Percentiles rank a stretch among this genome's conserved stretches.
Evolutionary conservation across 1,140 invertebrate genomes (phyloP).

Genomic region (Halictus rubicundus): DNA sequence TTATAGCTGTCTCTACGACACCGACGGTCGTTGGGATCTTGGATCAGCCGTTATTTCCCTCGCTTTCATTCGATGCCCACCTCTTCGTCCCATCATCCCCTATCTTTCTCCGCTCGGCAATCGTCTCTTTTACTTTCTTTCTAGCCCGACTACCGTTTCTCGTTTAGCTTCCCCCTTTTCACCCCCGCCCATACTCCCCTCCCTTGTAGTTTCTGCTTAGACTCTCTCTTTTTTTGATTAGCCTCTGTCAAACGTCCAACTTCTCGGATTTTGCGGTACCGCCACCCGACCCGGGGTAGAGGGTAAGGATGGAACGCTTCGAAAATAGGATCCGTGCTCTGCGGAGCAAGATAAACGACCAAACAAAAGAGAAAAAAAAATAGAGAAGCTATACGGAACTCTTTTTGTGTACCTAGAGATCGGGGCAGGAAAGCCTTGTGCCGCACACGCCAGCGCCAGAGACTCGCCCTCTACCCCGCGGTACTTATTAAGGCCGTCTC

Average conservation of each 20-base stretch:
- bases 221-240: not conserved
- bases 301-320: conserved; percentile 66
- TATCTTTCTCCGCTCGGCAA: not conserved
- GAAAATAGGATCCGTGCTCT: conserved; percentile 61
- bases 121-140: not conserved
- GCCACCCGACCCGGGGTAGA: conserved; percentile 69
- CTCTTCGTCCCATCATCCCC: not conserved
- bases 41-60: conserved; percentile 3
- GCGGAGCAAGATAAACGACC: conserved; percentile 54
- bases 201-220: too few relatives aligned
- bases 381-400: conserved; percentile 55
- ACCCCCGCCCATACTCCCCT: too few relatives aligned
- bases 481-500: conserved; percentile 73
- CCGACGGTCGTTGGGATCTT: not conserved
- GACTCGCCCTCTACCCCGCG: conserved; percentile 68
- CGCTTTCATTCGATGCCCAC: conserved; percentile 10
- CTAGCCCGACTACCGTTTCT: not conserved
- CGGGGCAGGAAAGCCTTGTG: conserved; percentile 84
- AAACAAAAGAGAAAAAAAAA: conserved; percentile 55
- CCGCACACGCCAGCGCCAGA: conserved; percentile 84
- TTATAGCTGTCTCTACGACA: not conserved
- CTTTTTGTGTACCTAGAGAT: conserved; percentile 71
- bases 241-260: conserved; percentile 40
- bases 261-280: conserved; percentile 56
- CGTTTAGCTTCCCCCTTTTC: not conserved